Conservation (phyloP, 92 coral and sea anemone genomes). For the Heliopora coerulea region DNA sequence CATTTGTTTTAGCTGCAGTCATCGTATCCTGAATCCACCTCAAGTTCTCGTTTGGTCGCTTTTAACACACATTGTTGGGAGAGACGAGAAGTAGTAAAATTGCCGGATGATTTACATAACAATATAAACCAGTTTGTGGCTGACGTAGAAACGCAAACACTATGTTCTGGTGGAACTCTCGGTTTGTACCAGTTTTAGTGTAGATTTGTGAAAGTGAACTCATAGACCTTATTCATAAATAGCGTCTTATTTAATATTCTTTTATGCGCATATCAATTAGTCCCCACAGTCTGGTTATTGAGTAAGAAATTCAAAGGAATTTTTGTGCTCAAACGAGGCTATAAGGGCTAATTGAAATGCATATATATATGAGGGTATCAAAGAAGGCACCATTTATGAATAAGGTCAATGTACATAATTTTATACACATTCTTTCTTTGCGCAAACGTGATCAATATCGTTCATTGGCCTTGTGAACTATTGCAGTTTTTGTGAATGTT, state of each 20-base stretch:
- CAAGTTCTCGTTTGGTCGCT: constrained; percentile 54
- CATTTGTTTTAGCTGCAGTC: constrained; percentile 33
- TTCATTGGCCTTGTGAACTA: constrained; percentile 3
- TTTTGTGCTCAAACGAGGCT: no score
- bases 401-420: no score
- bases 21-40: constrained; percentile 17
- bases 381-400: no score
- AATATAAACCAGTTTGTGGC: neutral
- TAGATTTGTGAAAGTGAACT: no score
- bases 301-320: no score
- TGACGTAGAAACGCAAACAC: constrained; percentile 52
- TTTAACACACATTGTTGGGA: constrained; percentile 79
- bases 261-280: no score
- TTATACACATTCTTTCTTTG: no score
- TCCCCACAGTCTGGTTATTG: no score
- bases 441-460: neutral
- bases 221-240: no score
- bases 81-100: constrained; percentile 62
- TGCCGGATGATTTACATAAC: constrained; percentile 38
- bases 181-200: constrained; percentile 50
- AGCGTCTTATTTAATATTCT: no score
- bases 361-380: no score
- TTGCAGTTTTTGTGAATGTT: constrained; percentile 57
- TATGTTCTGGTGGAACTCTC: constrained; percentile 55
- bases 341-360: no score